These are phyloP conservation scores for Drosophila aldrichi DNA, from an alignment of 2,888 invertebrate species.

Conservation along the genomic window DNA sequence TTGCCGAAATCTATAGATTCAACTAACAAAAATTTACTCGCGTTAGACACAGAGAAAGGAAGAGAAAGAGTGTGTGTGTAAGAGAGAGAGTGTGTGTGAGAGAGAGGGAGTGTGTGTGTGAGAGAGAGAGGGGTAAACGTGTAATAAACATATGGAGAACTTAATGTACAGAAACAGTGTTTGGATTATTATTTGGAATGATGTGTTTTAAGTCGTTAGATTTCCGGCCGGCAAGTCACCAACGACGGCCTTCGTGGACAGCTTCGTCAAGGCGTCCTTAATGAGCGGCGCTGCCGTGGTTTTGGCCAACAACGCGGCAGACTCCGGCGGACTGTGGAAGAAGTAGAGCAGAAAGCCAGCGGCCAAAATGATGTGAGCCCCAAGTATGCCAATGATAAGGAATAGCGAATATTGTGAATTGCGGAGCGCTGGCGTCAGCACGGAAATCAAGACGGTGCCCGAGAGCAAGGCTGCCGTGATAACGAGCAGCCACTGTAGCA, in stretches of 20 bases:
- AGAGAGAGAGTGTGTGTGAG: not conserved
- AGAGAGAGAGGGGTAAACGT: not conserved
- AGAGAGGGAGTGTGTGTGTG: too few species aligned
- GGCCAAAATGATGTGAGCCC: slow-evolving; percentile 93
- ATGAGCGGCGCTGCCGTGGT: not conserved
- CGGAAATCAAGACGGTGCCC: slow-evolving; percentile 93
- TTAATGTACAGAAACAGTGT: slow-evolving; percentile 38
- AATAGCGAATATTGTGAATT: slow-evolving; percentile 89
- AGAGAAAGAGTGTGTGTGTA: not conserved
- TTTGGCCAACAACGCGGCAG: not conserved
- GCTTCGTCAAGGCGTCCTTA: slow-evolving; percentile 9
- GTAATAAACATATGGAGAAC: slow-evolving; percentile 4
- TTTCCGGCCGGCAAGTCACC: slow-evolving; percentile 37
- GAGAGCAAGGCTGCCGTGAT: slow-evolving; percentile 93
- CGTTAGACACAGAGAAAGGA: too few species aligned
- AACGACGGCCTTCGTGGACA: slow-evolving; percentile 22
- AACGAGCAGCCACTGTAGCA: slow-evolving; percentile 95
- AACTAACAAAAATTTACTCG: slow-evolving; percentile 3
- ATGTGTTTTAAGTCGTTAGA: slow-evolving; percentile 42
- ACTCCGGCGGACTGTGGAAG: slow-evolving; percentile 87
- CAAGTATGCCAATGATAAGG: slow-evolving; percentile 89
- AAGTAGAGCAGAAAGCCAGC: slow-evolving; percentile 94
- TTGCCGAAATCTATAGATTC: not conserved
- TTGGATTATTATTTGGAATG: slow-evolving; percentile 4
- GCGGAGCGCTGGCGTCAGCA: slow-evolving; percentile 91